Percentiles rank a stretch among this genome's conserved stretches.
phyloP scores from a whole-genome alignment of 2,113 vertebrate genomes.

The Sceloporus tristichus region DNA sequence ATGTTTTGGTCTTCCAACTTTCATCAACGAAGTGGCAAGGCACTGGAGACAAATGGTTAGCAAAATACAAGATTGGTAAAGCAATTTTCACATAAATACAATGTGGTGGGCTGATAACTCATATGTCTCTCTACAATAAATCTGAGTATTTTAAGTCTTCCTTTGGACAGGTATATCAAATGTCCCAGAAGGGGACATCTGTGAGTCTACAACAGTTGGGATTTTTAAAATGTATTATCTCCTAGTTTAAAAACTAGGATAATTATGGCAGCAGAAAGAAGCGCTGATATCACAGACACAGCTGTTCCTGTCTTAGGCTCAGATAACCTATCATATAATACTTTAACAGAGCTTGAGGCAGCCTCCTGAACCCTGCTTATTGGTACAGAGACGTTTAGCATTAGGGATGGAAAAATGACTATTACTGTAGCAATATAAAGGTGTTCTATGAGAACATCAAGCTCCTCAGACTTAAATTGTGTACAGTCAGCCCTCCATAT shows the following conservation, averaged over 20 bases:
- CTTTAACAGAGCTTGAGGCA: background rate
- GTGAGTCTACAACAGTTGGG: background rate
- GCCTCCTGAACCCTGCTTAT: background rate
- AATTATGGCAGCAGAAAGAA: background rate
- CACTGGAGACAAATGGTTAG: background rate
- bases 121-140: background rate
- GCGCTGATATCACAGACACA: background rate
- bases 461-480: background rate
- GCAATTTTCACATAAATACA: conserved; percentile 5
- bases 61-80: background rate
- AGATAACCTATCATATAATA: background rate
- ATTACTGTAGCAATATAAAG: background rate
- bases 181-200: background rate
- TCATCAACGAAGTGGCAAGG: background rate
- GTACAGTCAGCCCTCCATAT: background rate
- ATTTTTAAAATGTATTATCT: background rate
- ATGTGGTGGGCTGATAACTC: background rate
- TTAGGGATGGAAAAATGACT: background rate
- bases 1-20: background rate
- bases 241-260: background rate
- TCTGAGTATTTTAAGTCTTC: conserved; percentile 26
- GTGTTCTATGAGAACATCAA: background rate
- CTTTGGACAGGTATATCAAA: background rate
- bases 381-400: background rate
- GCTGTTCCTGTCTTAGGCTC: background rate